Conservation (phyloP, 2,113 vertebrate genomes). For the Callithrix jacchus region DNA sequence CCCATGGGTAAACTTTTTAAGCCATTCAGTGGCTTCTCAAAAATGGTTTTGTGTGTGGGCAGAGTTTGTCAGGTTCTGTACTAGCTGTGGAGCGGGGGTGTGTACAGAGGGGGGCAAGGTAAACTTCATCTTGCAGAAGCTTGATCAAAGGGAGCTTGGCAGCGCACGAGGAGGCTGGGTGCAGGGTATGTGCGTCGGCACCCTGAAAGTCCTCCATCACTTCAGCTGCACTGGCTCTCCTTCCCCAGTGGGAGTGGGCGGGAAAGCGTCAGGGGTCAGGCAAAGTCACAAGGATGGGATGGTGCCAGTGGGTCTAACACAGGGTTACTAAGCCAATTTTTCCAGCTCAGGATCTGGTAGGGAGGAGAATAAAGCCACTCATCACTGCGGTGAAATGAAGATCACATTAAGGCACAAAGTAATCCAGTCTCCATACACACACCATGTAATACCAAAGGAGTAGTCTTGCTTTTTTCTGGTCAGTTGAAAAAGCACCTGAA, state of each 20-base stretch:
- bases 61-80: not conserved
- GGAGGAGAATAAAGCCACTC: not conserved
- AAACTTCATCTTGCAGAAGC: not conserved
- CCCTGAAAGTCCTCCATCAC: fast-evolving
- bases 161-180: not conserved
- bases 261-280: not conserved
- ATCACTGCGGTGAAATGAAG: not conserved
- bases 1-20: not conserved
- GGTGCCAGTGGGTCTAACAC: fast-evolving
- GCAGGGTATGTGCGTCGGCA: not conserved
- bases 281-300: not conserved
- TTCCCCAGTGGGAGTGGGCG: not conserved
- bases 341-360: not conserved
- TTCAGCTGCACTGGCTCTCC: not conserved
- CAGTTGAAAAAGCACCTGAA: not conserved
- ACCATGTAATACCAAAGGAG: not conserved
- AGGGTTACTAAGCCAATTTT: too few relatives aligned
- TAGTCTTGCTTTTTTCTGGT: not conserved
- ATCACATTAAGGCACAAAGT: not conserved
- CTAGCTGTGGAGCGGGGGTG: too few relatives aligned
- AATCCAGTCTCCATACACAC: not conserved
- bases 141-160: not conserved
- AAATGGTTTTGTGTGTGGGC: not conserved
- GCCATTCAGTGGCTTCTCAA: not conserved
- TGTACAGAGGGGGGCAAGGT: not conserved